Evolutionary conservation across 1,140 invertebrate species (phyloP).

Genomic region (Drosophila malerkotliana): DNA sequence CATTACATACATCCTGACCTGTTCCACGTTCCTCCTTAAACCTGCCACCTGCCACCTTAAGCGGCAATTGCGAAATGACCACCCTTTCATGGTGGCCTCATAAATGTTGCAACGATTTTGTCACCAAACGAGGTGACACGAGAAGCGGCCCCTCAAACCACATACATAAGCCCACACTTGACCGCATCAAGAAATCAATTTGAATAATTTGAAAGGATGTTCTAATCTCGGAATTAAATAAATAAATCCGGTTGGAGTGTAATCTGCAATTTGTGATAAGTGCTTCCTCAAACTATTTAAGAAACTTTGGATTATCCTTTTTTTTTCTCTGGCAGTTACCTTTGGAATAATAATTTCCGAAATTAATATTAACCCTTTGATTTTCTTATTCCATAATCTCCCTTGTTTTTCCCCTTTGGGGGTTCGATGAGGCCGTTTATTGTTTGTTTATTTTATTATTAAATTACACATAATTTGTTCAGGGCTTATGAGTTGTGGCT

Average conservation of each 20-base stretch:
- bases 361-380: conserved; percentile 1
- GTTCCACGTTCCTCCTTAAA: not conserved
- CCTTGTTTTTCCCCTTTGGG: conserved; percentile 1
- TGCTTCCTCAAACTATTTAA: too few species aligned
- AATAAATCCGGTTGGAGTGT: not conserved
- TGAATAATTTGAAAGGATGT: conserved; percentile 32
- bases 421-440: not conserved
- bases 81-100: conserved; percentile 5
- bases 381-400: not conserved
- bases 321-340: too few species aligned
- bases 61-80: conserved; percentile 27
- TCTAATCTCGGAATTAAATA: conserved; percentile 5
- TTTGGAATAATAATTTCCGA: not conserved
- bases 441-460: conserved; percentile 25
- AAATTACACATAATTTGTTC: conserved; percentile 16
- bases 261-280: conserved; percentile 1
- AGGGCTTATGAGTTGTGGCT: too few species aligned
- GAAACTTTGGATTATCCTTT: not conserved
- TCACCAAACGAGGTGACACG: conserved; percentile 14
- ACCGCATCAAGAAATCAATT: conserved; percentile 30
- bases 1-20: conserved; percentile 15
- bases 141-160: not conserved
- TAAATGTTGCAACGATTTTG: conserved; percentile 43
- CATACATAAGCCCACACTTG: conserved; percentile 6
- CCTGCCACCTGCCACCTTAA: conserved; percentile 25